Conservation (phyloP, 1,140 invertebrate species). For the Zaprionus davidi region DNA sequence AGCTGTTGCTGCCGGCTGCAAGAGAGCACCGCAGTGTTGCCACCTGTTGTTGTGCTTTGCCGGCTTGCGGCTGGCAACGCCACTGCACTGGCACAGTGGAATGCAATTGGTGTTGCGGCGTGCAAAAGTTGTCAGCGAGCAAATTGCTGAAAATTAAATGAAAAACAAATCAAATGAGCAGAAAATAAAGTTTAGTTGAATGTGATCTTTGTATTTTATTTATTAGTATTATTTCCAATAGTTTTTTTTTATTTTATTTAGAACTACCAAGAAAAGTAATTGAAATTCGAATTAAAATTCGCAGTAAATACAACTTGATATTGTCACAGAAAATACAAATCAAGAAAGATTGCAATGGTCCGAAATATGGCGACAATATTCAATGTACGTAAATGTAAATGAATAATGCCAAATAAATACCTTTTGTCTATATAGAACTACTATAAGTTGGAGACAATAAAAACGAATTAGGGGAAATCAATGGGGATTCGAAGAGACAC, state of each 20-base stretch:
- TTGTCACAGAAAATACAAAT: too few relatives aligned
- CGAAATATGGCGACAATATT: too few relatives aligned
- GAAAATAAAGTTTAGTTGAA: neutral
- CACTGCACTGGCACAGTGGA: slow-evolving; percentile 3
- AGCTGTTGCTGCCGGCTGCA: slow-evolving; percentile 25
- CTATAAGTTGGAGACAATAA: too few relatives aligned
- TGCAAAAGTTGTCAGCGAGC: neutral
- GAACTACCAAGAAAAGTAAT: too few relatives aligned
- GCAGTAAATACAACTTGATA: too few relatives aligned
- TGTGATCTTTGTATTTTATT: neutral
- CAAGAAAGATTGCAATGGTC: too few relatives aligned
- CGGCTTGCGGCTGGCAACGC: slow-evolving; percentile 1
- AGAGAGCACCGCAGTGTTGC: slow-evolving; percentile 13
- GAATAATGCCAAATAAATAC: too few relatives aligned
- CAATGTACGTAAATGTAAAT: too few relatives aligned
- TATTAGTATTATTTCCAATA: neutral
- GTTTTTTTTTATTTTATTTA: too few relatives aligned
- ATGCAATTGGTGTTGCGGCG: neutral
- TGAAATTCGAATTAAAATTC: neutral
- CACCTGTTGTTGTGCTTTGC: slow-evolving; percentile 8
- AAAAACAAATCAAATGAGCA: neutral
- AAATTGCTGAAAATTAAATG: neutral
- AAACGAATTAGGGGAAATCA: too few relatives aligned
- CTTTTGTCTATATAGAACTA: too few relatives aligned
- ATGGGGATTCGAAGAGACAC: too few relatives aligned